Percentiles rank a stretch among this genome's conserved stretches.
Conservation (phyloP, 2,113 vertebrate species). For the Anser brachyrhynchus region DNA sequence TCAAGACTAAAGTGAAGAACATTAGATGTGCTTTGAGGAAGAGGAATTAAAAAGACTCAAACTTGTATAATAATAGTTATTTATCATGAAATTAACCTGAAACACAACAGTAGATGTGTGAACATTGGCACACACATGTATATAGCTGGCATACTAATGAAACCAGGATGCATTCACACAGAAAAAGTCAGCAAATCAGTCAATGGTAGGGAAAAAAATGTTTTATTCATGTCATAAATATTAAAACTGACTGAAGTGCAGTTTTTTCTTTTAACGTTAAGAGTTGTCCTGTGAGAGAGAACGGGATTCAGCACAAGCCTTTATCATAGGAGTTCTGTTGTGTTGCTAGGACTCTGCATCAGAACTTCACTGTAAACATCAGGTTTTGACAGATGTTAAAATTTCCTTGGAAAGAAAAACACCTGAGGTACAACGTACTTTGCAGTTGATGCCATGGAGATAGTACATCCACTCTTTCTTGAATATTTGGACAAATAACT, state of each 20-base stretch:
- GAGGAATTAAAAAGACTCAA: not conserved
- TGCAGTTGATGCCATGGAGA: not conserved
- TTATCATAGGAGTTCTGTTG: not conserved
- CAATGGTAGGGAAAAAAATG: not conserved
- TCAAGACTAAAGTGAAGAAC: not conserved
- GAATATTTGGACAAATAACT: not conserved
- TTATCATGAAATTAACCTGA: not conserved
- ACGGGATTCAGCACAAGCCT: not conserved
- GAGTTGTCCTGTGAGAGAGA: not conserved
- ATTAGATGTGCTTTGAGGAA: not conserved
- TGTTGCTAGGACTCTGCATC: not conserved
- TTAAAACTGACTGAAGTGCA: not conserved
- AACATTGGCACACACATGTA: not conserved
- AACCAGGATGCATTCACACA: not conserved
- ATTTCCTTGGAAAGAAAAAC: not conserved
- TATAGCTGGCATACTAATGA: not conserved
- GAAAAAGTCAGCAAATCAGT: not conserved
- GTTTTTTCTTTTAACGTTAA: not conserved
- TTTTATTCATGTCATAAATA: not conserved
- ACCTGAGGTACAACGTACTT: not conserved
- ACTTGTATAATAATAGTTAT: not conserved
- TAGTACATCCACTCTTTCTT: not conserved
- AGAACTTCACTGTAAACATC: not conserved
- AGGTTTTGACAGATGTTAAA: not conserved
- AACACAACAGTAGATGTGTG: not conserved